These are phyloP conservation scores for Actinopyga echinites DNA, from an alignment of 53 echinoderm and acorn worm species.

Conservation along the genomic window DNA sequence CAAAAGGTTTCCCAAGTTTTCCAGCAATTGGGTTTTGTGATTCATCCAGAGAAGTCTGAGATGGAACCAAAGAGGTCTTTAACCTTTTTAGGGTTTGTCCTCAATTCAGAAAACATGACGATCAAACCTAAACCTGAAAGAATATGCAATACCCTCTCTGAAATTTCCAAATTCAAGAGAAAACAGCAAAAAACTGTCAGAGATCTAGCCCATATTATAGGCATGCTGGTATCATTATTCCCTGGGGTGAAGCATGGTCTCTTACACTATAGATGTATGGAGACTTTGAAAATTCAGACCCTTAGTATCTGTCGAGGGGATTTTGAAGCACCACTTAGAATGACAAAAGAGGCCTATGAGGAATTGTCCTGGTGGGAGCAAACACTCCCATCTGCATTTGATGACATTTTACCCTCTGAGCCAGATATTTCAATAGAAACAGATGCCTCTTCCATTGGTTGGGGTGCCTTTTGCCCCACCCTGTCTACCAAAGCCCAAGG, in stretches of 20 bases:
- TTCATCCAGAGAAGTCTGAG: neutral
- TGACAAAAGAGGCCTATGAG: neutral
- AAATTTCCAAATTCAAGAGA: too few species aligned
- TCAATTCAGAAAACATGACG: neutral
- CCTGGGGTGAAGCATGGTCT: too few species aligned
- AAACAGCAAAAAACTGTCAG: too few species aligned
- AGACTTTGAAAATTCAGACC: neutral
- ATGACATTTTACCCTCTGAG: neutral
- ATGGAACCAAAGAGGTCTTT: neutral
- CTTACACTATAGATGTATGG: neutral
- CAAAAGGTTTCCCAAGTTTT: neutral
- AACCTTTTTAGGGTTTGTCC: neutral
- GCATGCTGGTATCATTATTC: slow-evolving; percentile 26
- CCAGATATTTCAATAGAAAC: too few species aligned
- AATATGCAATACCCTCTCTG: neutral
- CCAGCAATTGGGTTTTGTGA: neutral
- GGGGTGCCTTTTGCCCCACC: too few species aligned
- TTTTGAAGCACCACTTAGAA: neutral
- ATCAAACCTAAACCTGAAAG: neutral
- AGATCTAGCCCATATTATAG: slow-evolving; percentile 7
- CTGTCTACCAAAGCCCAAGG: too few species aligned
- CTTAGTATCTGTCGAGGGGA: neutral
- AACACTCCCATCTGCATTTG: neutral
- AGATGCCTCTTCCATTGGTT: too few species aligned
- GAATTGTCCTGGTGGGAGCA: too few species aligned